Percentiles rank a stretch among this genome's conserved stretches.
These are phyloP conservation scores for Plutella xylostella DNA, from an alignment of 2,888 invertebrate species.

Conservation along the genomic window DNA sequence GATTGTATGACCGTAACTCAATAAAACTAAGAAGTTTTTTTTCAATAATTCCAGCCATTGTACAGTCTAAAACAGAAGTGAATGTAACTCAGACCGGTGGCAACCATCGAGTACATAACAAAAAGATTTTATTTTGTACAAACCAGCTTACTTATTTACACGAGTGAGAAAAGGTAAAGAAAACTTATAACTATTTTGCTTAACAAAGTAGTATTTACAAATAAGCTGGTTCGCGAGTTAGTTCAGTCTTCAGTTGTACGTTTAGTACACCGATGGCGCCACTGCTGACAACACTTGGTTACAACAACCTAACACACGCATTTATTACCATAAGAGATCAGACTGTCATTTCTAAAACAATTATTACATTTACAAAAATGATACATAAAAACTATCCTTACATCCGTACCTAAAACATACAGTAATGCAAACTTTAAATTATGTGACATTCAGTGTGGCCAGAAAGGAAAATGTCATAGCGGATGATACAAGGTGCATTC, in stretches of 20 bases:
- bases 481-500: background rate
- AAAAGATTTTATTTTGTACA: too few relatives aligned
- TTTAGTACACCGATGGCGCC: slow-evolving; percentile 23
- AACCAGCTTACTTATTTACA: too few relatives aligned
- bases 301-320: slow-evolving; percentile 31
- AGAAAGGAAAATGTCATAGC: background rate
- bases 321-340: slow-evolving; percentile 64
- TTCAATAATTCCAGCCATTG: too few relatives aligned
- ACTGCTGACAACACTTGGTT: too few relatives aligned
- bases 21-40: too few relatives aligned
- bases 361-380: slow-evolving; percentile 54
- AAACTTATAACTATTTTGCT: too few relatives aligned
- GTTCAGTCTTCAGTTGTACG: background rate
- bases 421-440: slow-evolving; percentile 31
- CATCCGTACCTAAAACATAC: slow-evolving; percentile 58
- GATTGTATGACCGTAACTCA: background rate
- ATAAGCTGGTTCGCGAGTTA: too few relatives aligned
- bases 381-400: slow-evolving; percentile 61
- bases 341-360: slow-evolving; percentile 62
- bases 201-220: too few relatives aligned
- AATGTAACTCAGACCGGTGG: background rate
- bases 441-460: background rate
- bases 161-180: too few relatives aligned
- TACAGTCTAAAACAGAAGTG: background rate
- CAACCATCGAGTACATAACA: background rate